A percentile compares a stretch with the other conserved stretches of the same genome.
Evolutionary conservation across 2,113 vertebrate species (phyloP).

Genomic region (Phaethon lepturus): DNA sequence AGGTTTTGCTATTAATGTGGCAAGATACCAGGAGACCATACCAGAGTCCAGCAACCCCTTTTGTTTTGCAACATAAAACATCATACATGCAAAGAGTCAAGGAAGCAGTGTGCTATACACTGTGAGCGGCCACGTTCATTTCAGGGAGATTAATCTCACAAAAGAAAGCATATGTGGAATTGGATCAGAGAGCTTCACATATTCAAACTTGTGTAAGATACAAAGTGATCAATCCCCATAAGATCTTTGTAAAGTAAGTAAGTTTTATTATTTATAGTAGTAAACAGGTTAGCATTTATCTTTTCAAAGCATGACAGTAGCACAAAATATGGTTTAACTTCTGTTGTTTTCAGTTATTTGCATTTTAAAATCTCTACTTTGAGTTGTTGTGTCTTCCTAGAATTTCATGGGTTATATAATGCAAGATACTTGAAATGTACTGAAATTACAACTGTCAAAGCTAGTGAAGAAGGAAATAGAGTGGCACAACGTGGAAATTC

Average conservation of each 20-base stretch:
- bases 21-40: background rate
- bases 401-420: background rate
- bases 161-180: constrained; percentile 5
- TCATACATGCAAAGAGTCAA: background rate
- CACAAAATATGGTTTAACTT: background rate
- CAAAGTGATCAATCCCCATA: background rate
- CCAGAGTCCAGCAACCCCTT: background rate
- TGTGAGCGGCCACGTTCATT: constrained; percentile 19
- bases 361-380: background rate
- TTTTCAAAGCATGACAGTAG: background rate
- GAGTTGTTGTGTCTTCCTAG: background rate
- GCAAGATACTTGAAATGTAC: background rate
- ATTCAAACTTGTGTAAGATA: background rate
- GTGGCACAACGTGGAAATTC: background rate
- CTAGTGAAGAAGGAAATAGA: background rate
- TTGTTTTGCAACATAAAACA: background rate
- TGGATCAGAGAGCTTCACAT: constrained; percentile 7
- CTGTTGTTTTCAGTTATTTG: background rate
- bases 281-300: constrained; percentile 10
- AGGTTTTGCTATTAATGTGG: background rate
- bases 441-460: background rate
- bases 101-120: background rate
- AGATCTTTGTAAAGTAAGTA: constrained; percentile 6
- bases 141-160: constrained; percentile 6
- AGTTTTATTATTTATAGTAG: constrained; percentile 18